Conservation (phyloP, 92 coral and sea anemone species). For the Palythoa grandiflora region DNA sequence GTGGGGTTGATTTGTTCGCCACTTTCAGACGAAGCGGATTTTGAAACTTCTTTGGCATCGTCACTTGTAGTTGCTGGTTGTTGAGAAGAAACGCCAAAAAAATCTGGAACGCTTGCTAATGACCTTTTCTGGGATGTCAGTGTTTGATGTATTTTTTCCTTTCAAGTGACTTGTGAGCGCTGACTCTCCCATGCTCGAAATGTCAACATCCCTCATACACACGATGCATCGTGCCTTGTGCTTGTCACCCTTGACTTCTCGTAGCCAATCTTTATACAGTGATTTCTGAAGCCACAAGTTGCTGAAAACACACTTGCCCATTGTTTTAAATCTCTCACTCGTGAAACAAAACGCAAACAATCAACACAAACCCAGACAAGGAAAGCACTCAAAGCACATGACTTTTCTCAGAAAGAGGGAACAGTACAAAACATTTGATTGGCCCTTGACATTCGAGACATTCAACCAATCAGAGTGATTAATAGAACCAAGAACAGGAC, state of each 20-base stretch:
- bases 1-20: slow-evolving; percentile 33
- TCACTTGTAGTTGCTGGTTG: slow-evolving; percentile 52
- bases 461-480: background rate
- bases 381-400: background rate
- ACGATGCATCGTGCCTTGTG: slow-evolving; percentile 14
- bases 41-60: slow-evolving; percentile 49
- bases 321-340: slow-evolving; percentile 48
- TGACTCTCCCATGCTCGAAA: slow-evolving; percentile 67
- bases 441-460: slow-evolving; percentile 16
- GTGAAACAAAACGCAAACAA: slow-evolving; percentile 9
- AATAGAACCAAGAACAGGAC: background rate
- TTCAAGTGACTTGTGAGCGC: slow-evolving; percentile 64
- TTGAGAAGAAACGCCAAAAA: slow-evolving; percentile 55
- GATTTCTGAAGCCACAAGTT: slow-evolving; percentile 67
- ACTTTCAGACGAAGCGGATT: slow-evolving; percentile 53
- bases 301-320: slow-evolving; percentile 67
- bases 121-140: slow-evolving; percentile 60
- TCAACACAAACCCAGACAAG: slow-evolving; percentile 8
- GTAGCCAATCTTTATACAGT: slow-evolving; percentile 58
- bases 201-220: slow-evolving; percentile 63
- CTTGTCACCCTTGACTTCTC: background rate
- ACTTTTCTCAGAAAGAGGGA: background rate
- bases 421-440: background rate
- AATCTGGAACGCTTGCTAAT: slow-evolving; percentile 40
- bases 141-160: slow-evolving; percentile 52